A percentile compares a stretch with the other conserved stretches of the same genome.
These are phyloP conservation scores for Atrichornis clamosus DNA, from an alignment of 2,113 vertebrate species.

Conservation along the genomic window DNA sequence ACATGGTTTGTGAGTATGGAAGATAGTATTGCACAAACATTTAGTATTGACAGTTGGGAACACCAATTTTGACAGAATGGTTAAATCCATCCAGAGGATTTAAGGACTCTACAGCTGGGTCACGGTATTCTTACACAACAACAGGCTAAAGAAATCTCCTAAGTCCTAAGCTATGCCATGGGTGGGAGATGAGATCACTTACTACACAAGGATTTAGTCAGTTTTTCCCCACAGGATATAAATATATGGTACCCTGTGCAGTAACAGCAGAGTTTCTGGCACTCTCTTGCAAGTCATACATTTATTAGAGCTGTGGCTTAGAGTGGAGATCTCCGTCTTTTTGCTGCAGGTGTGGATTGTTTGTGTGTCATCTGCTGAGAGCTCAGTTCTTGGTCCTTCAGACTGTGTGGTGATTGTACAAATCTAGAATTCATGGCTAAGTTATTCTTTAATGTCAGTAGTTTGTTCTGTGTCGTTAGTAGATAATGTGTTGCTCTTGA, in stretches of 20 bases:
- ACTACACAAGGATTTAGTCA: background rate
- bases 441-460: background rate
- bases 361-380: background rate
- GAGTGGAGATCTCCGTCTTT: background rate
- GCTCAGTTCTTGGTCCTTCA: background rate
- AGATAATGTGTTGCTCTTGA: background rate
- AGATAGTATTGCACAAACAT: background rate
- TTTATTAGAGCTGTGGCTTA: background rate
- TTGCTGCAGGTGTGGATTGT: rapidly evolving
- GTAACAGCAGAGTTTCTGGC: background rate
- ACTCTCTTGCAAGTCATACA: background rate
- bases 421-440: background rate
- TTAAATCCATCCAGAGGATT: background rate
- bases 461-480: background rate
- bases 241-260: background rate
- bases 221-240: rapidly evolving
- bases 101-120: background rate
- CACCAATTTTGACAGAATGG: background rate
- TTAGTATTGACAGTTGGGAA: background rate
- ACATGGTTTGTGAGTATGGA: background rate
- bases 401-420: background rate
- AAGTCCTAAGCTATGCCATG: background rate
- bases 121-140: background rate
- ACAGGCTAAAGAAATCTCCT: background rate
- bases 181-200: background rate